A percentile compares a stretch with the other conserved stretches of the same genome.
Conservation (phyloP, 2,113 vertebrate genomes). For the Eublepharis macularius region DNA sequence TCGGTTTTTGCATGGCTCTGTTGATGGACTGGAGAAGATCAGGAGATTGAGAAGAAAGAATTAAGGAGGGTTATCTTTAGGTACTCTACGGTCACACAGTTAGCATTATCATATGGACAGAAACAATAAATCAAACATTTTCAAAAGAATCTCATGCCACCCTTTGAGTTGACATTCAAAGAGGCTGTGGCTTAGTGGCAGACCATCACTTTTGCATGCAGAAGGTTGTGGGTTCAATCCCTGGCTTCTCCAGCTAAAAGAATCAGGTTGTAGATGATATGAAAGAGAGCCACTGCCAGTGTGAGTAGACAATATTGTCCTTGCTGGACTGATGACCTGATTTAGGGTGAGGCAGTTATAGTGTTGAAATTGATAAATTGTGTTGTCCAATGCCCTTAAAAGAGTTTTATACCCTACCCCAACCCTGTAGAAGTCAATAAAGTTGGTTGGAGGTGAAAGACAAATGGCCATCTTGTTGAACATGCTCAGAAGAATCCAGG, state of each 20-base stretch:
- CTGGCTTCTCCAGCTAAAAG: no score
- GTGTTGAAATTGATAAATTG: neutral
- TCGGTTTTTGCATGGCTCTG: conserved; percentile 90
- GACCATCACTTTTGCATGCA: no score
- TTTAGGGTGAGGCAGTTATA: no score
- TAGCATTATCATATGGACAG: neutral
- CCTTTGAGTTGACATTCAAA: neutral
- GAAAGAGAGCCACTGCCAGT: no score
- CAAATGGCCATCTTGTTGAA: neutral
- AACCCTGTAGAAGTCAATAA: neutral
- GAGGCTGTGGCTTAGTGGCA: no score
- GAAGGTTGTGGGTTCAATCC: no score
- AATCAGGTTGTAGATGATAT: no score
- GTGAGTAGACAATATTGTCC: no score
- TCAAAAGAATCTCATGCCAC: neutral
- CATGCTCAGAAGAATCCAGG: no score
- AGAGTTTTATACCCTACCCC: neutral
- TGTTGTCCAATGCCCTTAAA: neutral
- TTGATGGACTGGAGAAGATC: conserved; percentile 85
- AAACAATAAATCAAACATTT: neutral
- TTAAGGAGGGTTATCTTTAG: neutral
- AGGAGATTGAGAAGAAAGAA: conserved; percentile 67
- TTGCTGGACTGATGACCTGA: no score
- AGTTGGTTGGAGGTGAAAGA: neutral
- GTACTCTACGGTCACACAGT: neutral